These are phyloP conservation scores for Horisme vitalbata DNA, from an alignment of 2,888 invertebrate species.

Conservation along the genomic window DNA sequence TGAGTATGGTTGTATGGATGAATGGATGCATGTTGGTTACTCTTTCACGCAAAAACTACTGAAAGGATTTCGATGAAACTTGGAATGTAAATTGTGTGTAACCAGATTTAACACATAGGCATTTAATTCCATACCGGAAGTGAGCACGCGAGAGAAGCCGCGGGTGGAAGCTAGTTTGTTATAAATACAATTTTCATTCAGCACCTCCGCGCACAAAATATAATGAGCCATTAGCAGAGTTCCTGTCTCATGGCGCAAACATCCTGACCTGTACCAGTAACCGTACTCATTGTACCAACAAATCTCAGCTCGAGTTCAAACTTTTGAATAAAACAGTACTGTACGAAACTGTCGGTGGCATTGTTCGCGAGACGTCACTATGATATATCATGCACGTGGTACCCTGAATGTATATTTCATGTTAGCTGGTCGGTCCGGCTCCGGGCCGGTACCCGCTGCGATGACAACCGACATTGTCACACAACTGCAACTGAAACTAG, in stretches of 20 bases:
- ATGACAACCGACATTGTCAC: conserved; percentile 25
- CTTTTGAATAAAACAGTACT: conserved; percentile 37
- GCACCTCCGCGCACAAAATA: no score
- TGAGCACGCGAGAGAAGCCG: no score
- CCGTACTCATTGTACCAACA: conserved; percentile 24
- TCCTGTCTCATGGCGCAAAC: neutral
- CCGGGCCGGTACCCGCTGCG: conserved; percentile 52
- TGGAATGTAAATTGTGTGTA: no score
- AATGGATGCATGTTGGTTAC: no score
- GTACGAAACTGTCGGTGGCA: conserved; percentile 36
- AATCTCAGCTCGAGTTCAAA: conserved; percentile 30
- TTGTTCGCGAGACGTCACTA: conserved; percentile 52
- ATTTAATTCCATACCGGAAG: no score
- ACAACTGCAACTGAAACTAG: conserved; percentile 17
- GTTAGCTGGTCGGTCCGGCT: conserved; percentile 46
- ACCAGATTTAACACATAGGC: no score
- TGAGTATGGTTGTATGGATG: no score
- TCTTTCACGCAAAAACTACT: no score
- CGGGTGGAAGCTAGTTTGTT: no score
- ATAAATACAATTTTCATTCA: no score
- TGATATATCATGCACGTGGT: conserved; percentile 64
- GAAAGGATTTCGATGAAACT: no score
- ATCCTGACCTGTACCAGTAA: conserved; percentile 8
- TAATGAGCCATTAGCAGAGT: conserved; percentile 1
- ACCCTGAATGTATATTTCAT: conserved; percentile 64